Evolutionary conservation across 2,888 invertebrate species (phyloP), one percentile per base, ranked within the genome.

Genomic region (Metalampra italica): DNA sequence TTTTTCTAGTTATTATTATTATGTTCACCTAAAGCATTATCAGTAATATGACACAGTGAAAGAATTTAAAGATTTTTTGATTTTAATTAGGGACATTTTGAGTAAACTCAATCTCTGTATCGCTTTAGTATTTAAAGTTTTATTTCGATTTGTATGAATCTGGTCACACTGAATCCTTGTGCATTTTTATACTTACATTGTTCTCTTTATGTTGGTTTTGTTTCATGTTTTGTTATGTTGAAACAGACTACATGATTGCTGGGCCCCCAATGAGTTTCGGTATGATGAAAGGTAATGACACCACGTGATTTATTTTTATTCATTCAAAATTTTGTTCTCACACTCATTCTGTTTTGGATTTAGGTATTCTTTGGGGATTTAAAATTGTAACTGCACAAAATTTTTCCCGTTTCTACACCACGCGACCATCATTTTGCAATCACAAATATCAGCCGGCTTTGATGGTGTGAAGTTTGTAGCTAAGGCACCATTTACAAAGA

Each of bases 231-330:
- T 93, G 93, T 93, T 93, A 82, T 89, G 81, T 89, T 76, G 81
- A 85, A 87, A 89, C 89, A 89, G 89, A 89, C 88, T 89, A 88
- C 89, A 93, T 94, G 93, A 92, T 93, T 90, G 93, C 94, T 91
- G 94, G 94, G 88, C 92, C 92, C 90, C 94, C 94, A 89, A 92
- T 94, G 92, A 93, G 94, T 91, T 94, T 94, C 93, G 94, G 94
- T 93, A 94, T 94, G 91, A 92, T 95, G 90, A 94, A 94, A 94
- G 95, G 94, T 95, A 94, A 93, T 90, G 82, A 84, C 75, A 75
- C 76, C 71, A 78, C 72, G 71, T 75, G 77, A 78, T 71, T 71
- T 73, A 75, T 68, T 69, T 71, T 62, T 66, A 64, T 65, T 67
- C 76, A 65, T 82, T 80, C 81, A 74, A 89, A 87, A 83, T 84